A percentile compares a stretch with the other conserved stretches of the same genome.
These are phyloP conservation scores for Gobio occitaniae DNA, from an alignment of 2,797 vertebrate genomes.

Conservation along the genomic window DNA sequence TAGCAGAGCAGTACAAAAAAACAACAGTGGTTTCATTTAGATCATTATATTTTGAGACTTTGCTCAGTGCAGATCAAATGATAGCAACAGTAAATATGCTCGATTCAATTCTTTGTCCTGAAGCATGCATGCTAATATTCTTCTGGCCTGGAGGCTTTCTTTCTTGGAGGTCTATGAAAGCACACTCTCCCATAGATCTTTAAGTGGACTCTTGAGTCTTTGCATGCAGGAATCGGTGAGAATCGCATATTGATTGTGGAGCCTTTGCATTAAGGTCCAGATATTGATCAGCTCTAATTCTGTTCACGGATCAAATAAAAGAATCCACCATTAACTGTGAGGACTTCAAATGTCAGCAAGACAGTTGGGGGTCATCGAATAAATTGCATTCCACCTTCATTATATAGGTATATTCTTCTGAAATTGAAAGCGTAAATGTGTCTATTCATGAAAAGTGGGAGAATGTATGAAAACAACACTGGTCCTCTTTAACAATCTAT, in stretches of 20 bases:
- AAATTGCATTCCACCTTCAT: conserved; percentile 26
- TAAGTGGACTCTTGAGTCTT: conserved; percentile 32
- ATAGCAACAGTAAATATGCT: conserved; percentile 1
- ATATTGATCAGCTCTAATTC: conserved; percentile 57
- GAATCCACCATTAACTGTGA: conserved; percentile 41
- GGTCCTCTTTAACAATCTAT: conserved; percentile 8
- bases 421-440: background rate
- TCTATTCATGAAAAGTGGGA: background rate
- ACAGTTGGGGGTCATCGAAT: conserved; percentile 34
- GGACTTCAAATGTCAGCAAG: conserved; percentile 47
- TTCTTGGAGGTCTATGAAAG: conserved; percentile 7
- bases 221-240: conserved; percentile 35
- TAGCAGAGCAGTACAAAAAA: conserved; percentile 4
- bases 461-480: background rate
- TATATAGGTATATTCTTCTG: background rate
- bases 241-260: conserved; percentile 36
- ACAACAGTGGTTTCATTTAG: conserved; percentile 8
- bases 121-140: background rate
- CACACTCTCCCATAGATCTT: conserved; percentile 8
- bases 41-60: conserved; percentile 12
- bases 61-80: conserved; percentile 5
- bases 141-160: conserved; percentile 1
- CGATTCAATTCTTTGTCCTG: conserved; percentile 5
- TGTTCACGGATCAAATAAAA: conserved; percentile 45
- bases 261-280: conserved; percentile 22